Base-by-base conservation (phyloP, 2,888 invertebrate genomes). In the Itoplectis maculator region DNA sequence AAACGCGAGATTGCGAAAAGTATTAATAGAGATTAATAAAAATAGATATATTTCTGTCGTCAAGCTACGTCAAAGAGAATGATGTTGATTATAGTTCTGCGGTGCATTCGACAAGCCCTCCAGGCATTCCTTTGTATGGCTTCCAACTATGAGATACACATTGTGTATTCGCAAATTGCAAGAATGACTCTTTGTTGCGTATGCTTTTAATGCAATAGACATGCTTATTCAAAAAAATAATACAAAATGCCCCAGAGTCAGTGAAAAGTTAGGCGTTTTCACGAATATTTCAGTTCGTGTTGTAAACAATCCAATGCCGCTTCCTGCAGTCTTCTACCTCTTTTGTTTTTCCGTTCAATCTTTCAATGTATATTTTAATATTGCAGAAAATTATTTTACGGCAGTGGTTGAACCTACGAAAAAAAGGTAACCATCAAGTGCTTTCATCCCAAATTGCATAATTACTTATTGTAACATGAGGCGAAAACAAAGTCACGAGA, bases 381-480 rank as follows among this genome's bases (percentile, higher is more conserved):
- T 47, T 47, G 47, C 47, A n/a, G n/a, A 1, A 47, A 47, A 47
- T 47, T 47, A n/a, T 3, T 47, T 47, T n/a, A 47, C 47, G n/a
- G 47, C n/a, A 0, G 29, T 45, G 23, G 45, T 65, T 23, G 23
- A 45, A 13, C 23, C 42, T 23, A 23, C 6, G n/a, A 8, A 23
- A 65, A 65, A 2, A n/a, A n/a, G n/a, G n/a, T 13, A 13, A 45
- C 18, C 20, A 23, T 42, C 20, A 45, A 45, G 42, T 20, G 9
- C 45, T 65, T 42, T 42, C 23, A 45, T 45, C 23, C 23, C 23
- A 47, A 65, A 65, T 45, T 45, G 65, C 45, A 23, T 47, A 65
- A 65, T 65, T 61, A 42, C 42, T 65, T 47, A 45, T 45, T 45
- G 23, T 47, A 65, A 45, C 23, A n/a, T 65, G 5, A 23, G 20